Evolutionary conservation across 2,113 vertebrate genomes (phyloP).

Genomic region (Sardina pilchardus): DNA sequence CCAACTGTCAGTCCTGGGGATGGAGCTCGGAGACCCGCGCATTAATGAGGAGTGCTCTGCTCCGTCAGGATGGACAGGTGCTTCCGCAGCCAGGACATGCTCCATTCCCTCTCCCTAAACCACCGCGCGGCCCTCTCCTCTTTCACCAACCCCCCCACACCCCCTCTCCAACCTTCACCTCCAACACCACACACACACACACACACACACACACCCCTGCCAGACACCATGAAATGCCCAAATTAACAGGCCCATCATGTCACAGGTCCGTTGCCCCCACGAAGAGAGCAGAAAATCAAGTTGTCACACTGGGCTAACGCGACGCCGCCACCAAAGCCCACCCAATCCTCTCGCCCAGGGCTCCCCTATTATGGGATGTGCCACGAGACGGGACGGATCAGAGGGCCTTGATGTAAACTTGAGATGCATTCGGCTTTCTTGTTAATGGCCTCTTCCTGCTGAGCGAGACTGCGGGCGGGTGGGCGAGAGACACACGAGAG

Average conservation of each 20-base stretch:
- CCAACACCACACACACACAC: background rate
- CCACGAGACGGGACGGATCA: slow-evolving; percentile 78
- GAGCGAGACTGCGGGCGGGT: background rate
- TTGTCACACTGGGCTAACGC: slow-evolving; percentile 86
- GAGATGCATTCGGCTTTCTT: slow-evolving; percentile 74
- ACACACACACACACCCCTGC: slow-evolving; percentile 62
- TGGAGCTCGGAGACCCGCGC: slow-evolving; percentile 80
- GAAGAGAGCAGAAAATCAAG: slow-evolving; percentile 90
- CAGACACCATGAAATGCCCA: slow-evolving; percentile 88
- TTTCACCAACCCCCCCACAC: slow-evolving; percentile 29
- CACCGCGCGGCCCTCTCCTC: slow-evolving; percentile 70
- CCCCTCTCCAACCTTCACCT: slow-evolving; percentile 9
- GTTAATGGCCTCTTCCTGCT: slow-evolving; percentile 71
- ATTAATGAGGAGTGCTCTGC: slow-evolving; percentile 85
- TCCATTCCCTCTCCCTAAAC: slow-evolving; percentile 79
- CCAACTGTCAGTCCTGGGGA: slow-evolving; percentile 79
- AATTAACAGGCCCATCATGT: slow-evolving; percentile 91
- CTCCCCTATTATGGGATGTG: slow-evolving; percentile 85
- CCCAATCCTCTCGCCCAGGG: slow-evolving; percentile 75
- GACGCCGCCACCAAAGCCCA: slow-evolving; percentile 75
- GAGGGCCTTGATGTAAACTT: slow-evolving; percentile 50
- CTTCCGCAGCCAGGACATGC: slow-evolving; percentile 85
- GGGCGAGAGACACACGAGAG: background rate
- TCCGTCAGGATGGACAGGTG: slow-evolving; percentile 86
- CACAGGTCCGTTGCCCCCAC: slow-evolving; percentile 78